Base-by-base conservation (phyloP, 2,113 vertebrate species). In the Campylomormyrus tamandua region DNA sequence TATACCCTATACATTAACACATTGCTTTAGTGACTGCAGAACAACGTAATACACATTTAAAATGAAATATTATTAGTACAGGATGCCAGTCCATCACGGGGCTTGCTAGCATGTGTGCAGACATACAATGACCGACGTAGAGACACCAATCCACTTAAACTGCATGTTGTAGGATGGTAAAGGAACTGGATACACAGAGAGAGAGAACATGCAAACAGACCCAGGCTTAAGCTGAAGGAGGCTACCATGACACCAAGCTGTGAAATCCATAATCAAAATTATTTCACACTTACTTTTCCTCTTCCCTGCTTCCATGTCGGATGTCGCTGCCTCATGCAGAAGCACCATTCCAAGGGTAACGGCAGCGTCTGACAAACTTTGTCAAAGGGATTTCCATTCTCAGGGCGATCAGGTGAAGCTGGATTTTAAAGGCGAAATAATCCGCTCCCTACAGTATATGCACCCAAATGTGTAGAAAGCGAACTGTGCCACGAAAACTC, bases 281-380 rank as follows among this genome's bases (percentile, higher is more conserved):
- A 80, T 42, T 80, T 42, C 8, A 46, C 1, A 95, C 98, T 93
- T 94, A 99, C 98, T 96, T 93, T 98, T 99, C 92, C 98, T 96
- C 92, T 99, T 99, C 66, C 98, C 97, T 53, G 98, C 96, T 91
- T 99, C 98, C 95, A 99, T 92, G 91, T 98, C 97, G 90, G 98
- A 98, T 3, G 98, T 98, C 56, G 98, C 98, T 52, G 98, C 98
- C 93, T 99, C 98, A 0, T 98, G 98, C 56, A 99, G 95, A 80
- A 99, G 97, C 24, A 99, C 97, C 92, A 99, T 98, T 31, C 98
- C 98, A 92, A 98, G 95, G 91, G 98, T 99, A 66, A 99, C 96
- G 0, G 97, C 98, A 58, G 96, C 97, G 94, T 99, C 98, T 99
- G 92, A 87, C 5, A 90, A 90, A 0, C 0, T 21, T 89, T 89